Evolutionary conservation across 2,113 vertebrate genomes (phyloP), one percentile per base, ranked within the genome.

Genomic region (Salminus brasiliensis): DNA sequence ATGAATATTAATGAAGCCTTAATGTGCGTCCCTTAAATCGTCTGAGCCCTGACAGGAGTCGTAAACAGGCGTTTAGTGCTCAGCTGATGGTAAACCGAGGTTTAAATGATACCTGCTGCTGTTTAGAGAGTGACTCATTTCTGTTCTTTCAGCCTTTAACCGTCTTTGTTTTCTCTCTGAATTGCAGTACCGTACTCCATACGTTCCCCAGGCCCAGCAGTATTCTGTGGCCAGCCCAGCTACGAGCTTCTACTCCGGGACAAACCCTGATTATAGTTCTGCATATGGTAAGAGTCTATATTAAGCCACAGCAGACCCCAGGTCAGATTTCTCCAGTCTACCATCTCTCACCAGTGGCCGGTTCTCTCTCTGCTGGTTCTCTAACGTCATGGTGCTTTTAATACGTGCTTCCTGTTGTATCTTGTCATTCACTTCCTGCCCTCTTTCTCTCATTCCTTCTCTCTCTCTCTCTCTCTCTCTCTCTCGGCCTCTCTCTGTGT

Each of bases 131-230:
- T 52, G 49, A 49, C 49, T 11, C 27, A 2, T n/a, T 2, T 4
- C 29, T 59, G 32, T 52, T 27, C 15, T 41, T n/a, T 45, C 11
- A 23, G 16, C 2, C n/a, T 15, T 29, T 0, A 6, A 21, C 9
- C 30, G 1, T 15, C n/a, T 57, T 1, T 30, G 11, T 60, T 81
- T 23, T 34, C 23, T 74, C 36, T 83, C 81, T 67, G 12, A 53
- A 8, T 72, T 80, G 8, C 53, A 98, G 97, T 97, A 96, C 87
- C 97, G 97, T 74, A 75, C 94, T 53, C 94, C 94, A 0, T 99
- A 97, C 13, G 96, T 99, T 78, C 89, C 96, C 85, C 93, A 95
- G 0, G 94, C 96, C 69, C 97, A 96, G 85, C 97, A 97, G 93
- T 99, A 97, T 88, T 93, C 96, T 1, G 97, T 99, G 86, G 93